Base-by-base conservation (phyloP, 2,113 vertebrate genomes). In the Arenaria interpres region DNA sequence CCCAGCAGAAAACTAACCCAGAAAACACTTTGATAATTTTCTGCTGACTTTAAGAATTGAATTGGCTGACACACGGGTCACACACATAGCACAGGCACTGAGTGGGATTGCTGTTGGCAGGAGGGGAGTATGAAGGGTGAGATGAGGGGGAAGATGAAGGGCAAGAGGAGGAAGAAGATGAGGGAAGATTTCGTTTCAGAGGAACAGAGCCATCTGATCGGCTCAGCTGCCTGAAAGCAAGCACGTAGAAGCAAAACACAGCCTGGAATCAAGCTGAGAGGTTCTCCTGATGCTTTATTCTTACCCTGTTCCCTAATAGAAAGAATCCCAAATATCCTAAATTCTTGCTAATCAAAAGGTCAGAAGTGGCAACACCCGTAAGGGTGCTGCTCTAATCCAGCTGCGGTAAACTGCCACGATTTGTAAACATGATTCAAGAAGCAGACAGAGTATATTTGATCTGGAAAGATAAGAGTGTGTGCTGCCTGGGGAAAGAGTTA, bases 391-490 rank as follows among this genome's bases (percentile, higher is more conserved):
- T 74, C 32, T 74, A 76, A 88, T 39, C 41, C 53, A 46, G 63
- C 59, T 88, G 56, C 4, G 19, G 85, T 84, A 75, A 54, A 27
- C 51, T 0, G 0, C 51, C 46, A 33, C 11, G 28, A 66, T 71
- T 80, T 71, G 59, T 93, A 91, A 91, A 82, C 43, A 79, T 23
- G 73, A 92, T 66, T 89, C 57, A 78, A 85, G 86, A 87, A 69
- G 73, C 77, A 95, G 90, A 96, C 79, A 81, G 90, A 69, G 43
- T 56, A 46, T 77, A 78, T 94, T 92, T 92, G 86, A 95, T 90
- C 84, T 81, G 54, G 62, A 66, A 79, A 81, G 86, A 87, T 85
- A 93, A 75, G 90, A 66, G 54, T 46, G 68, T 48, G 18, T 37
- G 60, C 69, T 56, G 69, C 90, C 76, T 7, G 4, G 33, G 76